phyloP scores from a whole-genome alignment of 92 coral and sea anemone genomes.

The Micromussa lordhowensis region DNA sequence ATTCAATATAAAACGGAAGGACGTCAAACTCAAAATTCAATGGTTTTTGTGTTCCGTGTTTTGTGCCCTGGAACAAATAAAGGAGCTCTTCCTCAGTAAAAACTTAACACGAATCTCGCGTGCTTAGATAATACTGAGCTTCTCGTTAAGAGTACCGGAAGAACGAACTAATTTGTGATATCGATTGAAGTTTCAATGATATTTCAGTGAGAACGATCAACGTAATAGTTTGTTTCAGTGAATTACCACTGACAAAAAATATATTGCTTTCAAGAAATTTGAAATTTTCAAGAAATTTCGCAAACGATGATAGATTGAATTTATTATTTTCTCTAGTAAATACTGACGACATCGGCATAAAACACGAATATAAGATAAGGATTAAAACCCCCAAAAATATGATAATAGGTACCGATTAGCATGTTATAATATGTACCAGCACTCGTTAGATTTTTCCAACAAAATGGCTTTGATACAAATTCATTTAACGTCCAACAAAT shows the following conservation, averaged over 20 bases:
- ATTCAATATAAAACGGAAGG: neutral
- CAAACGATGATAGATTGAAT: no score
- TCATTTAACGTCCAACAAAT: no score
- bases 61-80: neutral
- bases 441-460: no score
- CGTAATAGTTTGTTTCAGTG: neutral
- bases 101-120: neutral
- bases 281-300: no score
- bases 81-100: neutral
- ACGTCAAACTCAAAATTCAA: neutral
- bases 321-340: no score
- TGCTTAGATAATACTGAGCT: neutral
- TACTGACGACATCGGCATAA: no score
- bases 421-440: no score
- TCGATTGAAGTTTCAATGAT: neutral
- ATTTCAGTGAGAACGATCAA: neutral
- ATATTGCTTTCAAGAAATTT: no score
- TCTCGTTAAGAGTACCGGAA: neutral
- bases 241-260: neutral
- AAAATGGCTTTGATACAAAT: no score
- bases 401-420: no score
- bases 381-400: no score
- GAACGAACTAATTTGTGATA: neutral
- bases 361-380: no score
- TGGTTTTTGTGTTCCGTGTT: neutral